Conservation (phyloP, 2,888 invertebrate genomes). For the Tipula helvola region DNA sequence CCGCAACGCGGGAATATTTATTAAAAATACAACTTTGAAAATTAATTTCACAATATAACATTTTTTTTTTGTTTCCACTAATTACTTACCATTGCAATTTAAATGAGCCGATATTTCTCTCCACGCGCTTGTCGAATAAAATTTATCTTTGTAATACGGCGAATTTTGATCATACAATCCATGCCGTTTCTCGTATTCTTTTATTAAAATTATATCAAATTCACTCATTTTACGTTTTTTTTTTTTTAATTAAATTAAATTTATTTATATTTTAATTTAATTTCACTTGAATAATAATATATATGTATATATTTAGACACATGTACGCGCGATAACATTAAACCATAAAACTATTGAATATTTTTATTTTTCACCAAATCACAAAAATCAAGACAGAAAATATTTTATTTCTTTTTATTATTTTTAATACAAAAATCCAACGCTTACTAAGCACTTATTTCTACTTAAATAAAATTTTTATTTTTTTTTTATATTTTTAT, state of each 20-base stretch:
- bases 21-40: background rate
- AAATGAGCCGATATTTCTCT: background rate
- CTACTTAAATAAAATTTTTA: background rate
- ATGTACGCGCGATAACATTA: background rate
- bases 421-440: background rate
- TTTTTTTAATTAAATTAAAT: background rate
- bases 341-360: background rate
- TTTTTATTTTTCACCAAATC: background rate
- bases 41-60: background rate
- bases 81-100: constrained; percentile 7
- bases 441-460: background rate
- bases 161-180: constrained; percentile 7
- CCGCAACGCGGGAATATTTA: background rate
- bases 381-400: background rate
- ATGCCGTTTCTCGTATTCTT: constrained; percentile 5
- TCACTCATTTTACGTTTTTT: background rate
- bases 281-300: background rate
- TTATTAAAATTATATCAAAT: constrained; percentile 6
- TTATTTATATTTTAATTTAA: background rate
- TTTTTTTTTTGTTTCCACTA: background rate
- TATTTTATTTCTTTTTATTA: background rate
- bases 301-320: background rate
- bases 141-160: constrained; percentile 9
- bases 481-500: background rate
- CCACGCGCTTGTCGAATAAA: background rate